A percentile compares a stretch with the other conserved stretches of the same genome.
These are phyloP conservation scores for Alloplasta piceator DNA, from an alignment of 2,888 invertebrate species.

Conservation along the genomic window DNA sequence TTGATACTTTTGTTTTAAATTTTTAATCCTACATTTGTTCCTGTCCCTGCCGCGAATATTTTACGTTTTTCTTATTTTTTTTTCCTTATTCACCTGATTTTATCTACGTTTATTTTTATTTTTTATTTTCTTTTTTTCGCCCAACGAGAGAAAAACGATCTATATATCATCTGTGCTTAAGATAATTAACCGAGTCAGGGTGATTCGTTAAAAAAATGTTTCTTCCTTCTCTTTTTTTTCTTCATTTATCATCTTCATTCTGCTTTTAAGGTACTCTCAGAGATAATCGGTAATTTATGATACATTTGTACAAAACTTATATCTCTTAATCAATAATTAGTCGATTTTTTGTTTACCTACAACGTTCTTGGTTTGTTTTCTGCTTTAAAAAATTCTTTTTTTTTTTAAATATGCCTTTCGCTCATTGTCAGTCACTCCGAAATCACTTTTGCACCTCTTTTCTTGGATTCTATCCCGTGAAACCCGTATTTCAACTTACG, in stretches of 20 bases:
- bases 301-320: conserved; percentile 81
- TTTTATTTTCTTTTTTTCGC: conserved; percentile 50
- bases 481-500: conserved; percentile 57
- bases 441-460: conserved; percentile 50
- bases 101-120: conserved; percentile 44
- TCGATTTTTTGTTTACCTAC: conserved; percentile 72
- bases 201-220: conserved; percentile 62
- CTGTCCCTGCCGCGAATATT: conserved; percentile 64
- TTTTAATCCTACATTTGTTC: conserved; percentile 68
- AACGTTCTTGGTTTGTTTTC: conserved; percentile 52
- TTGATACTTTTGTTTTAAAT: conserved; percentile 71
- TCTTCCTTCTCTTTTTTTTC: conserved; percentile 56
- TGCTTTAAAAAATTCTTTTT: background rate
- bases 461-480: conserved; percentile 34
- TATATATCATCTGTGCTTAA: conserved; percentile 73
- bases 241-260: conserved; percentile 43
- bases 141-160: conserved; percentile 67
- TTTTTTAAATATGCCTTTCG: conserved; percentile 43
- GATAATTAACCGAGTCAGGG: conserved; percentile 72
- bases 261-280: conserved; percentile 76
- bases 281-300: conserved; percentile 79
- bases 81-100: conserved; percentile 32
- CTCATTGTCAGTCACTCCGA: conserved; percentile 34
- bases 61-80: conserved; percentile 48
- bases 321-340: conserved; percentile 80